phyloP scores from a whole-genome alignment of 1,140 invertebrate species.

The Paracyclopina nana region DNA sequence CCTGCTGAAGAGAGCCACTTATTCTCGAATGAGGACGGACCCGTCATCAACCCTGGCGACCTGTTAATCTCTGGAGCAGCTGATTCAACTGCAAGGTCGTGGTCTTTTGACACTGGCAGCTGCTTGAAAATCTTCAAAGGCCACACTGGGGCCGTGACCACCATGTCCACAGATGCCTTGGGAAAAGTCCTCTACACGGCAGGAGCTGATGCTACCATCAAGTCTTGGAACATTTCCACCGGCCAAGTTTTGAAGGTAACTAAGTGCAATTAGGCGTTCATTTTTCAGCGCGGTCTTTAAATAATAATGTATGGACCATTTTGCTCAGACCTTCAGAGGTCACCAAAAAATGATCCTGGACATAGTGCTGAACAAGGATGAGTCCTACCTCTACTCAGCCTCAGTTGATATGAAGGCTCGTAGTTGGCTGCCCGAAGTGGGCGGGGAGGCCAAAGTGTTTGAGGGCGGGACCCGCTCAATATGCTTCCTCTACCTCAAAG shows the following conservation, averaged over 20 bases:
- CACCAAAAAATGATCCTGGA: not conserved
- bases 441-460: constrained; percentile 30
- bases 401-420: constrained; percentile 30
- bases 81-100: constrained; percentile 30
- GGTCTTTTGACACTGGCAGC: constrained; percentile 31
- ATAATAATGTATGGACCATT: too few species aligned
- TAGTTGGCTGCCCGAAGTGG: constrained; percentile 33
- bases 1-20: constrained; percentile 27
- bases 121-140: constrained; percentile 25
- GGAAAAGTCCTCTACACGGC: constrained; percentile 31
- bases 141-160: constrained; percentile 31
- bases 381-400: constrained; percentile 26
- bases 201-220: constrained; percentile 29
- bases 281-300: too few species aligned
- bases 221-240: constrained; percentile 30
- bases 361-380: not conserved
- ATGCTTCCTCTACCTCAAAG: not conserved
- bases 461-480: constrained; percentile 24
- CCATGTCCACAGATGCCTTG: constrained; percentile 28
- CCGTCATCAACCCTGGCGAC: constrained; percentile 23
- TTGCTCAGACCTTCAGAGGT: not conserved
- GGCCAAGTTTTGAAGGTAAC: constrained; percentile 25
- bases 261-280: too few species aligned
- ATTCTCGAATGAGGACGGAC: constrained; percentile 20
- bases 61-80: constrained; percentile 32